These are phyloP conservation scores for Drosophila pectinifera DNA, from an alignment of 1,140 invertebrate genomes.

Conservation along the genomic window DNA sequence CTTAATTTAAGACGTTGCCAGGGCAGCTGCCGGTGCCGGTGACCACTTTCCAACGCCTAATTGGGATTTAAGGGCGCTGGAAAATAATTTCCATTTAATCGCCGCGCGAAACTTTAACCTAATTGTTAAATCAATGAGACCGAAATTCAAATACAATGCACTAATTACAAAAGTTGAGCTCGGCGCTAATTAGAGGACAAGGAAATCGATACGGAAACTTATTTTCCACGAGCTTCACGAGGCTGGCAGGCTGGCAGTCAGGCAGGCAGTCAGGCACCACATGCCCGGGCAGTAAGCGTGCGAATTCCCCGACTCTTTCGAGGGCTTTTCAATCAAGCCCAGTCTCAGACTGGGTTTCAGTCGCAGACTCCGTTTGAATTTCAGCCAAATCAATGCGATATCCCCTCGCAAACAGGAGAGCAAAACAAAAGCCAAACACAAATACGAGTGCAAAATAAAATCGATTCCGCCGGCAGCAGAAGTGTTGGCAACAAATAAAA, in stretches of 20 bases:
- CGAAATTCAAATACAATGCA: conserved; percentile 50
- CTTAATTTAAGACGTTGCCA: conserved; percentile 45
- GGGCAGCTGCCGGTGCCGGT: conserved; percentile 26
- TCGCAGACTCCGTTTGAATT: conserved; percentile 17
- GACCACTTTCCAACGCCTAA: conserved; percentile 51
- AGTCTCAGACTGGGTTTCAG: conserved; percentile 20
- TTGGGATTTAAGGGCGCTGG: conserved; percentile 38
- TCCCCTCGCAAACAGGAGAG: conserved; percentile 28
- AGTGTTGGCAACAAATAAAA: conserved; percentile 67
- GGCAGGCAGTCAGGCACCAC: background rate
- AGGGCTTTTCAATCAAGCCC: conserved; percentile 48
- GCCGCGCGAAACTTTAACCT: conserved; percentile 39
- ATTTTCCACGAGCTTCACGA: background rate
- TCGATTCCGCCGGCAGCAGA: conserved; percentile 60
- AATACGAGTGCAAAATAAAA: conserved; percentile 62
- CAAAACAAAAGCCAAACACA: conserved; percentile 59
- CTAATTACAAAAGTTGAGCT: conserved; percentile 70
- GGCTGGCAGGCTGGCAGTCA: background rate
- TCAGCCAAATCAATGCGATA: conserved; percentile 40
- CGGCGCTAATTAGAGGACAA: conserved; percentile 51
- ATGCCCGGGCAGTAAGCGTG: conserved; percentile 24
- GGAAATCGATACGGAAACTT: conserved; percentile 36
- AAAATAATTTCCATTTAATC: conserved; percentile 53
- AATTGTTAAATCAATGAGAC: conserved; percentile 79
- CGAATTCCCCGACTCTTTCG: conserved; percentile 37